Conservation (phyloP, 2,888 invertebrate genomes). For the Nomada ruficornis region DNA sequence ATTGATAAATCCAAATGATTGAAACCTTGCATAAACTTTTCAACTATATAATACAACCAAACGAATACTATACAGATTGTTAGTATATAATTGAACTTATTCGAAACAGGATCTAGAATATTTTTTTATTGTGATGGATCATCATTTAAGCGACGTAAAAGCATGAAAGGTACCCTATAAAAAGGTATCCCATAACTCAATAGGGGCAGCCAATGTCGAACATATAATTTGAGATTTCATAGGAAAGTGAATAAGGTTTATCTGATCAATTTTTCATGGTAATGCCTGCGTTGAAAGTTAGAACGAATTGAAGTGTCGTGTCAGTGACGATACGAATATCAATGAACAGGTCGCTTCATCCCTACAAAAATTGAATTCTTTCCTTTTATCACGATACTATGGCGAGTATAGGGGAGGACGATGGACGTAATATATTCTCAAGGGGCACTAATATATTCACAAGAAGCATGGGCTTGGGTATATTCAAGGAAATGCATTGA, state of each 20-base stretch:
- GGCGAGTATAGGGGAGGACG: not conserved
- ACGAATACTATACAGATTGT: no score
- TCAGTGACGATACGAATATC: conserved; percentile 19
- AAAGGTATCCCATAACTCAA: not conserved
- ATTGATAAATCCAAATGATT: no score
- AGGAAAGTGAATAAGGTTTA: not conserved
- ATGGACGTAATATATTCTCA: not conserved
- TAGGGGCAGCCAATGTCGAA: not conserved
- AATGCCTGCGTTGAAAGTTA: conserved; percentile 18
- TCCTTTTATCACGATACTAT: not conserved
- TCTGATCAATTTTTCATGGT: conserved; percentile 12
- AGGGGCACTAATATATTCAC: not conserved
- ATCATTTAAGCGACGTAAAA: not conserved
- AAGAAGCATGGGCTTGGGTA: not conserved
- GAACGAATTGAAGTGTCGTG: not conserved
- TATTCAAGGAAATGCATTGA: not conserved
- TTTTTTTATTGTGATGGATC: not conserved
- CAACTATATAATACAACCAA: no score
- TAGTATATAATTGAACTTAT: not conserved
- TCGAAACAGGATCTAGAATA: not conserved
- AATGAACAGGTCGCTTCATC: conserved; percentile 11
- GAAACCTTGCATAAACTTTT: no score
- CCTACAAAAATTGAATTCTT: conserved; percentile 19
- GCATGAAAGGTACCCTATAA: not conserved
- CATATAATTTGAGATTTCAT: conserved; percentile 9